phyloP scores from a whole-genome alignment of 2,888 invertebrate species.

The Gibbula magus region DNA sequence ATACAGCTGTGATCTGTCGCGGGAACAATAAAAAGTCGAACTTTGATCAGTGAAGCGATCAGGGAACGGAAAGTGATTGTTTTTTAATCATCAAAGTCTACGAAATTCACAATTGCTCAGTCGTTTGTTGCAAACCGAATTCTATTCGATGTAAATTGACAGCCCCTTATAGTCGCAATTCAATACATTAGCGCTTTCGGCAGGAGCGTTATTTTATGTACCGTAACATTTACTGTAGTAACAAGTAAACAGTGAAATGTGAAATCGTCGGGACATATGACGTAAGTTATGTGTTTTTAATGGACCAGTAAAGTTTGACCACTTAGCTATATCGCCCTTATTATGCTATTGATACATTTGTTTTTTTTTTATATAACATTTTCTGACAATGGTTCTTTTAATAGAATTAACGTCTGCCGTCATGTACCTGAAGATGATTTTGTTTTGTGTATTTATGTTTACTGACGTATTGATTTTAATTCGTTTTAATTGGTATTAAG shows the following conservation, averaged over 20 bases:
- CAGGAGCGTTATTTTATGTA: background rate
- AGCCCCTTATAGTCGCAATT: background rate
- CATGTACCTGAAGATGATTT: too few relatives aligned
- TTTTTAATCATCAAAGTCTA: background rate
- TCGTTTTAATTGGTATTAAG: too few relatives aligned
- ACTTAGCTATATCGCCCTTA: too few relatives aligned
- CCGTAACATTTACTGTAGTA: too few relatives aligned
- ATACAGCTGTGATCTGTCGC: conserved; percentile 8
- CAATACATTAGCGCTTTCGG: background rate
- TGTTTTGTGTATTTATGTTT: too few relatives aligned
- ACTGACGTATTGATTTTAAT: too few relatives aligned
- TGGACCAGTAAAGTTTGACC: background rate
- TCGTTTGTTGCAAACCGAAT: background rate
- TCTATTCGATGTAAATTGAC: background rate
- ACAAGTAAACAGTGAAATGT: too few relatives aligned
- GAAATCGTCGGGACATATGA: background rate
- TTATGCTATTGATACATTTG: too few relatives aligned
- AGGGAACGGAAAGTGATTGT: background rate
- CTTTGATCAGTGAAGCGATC: conserved; percentile 1
- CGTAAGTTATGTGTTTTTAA: background rate
- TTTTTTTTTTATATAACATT: too few relatives aligned
- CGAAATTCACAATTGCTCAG: background rate
- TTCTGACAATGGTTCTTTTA: too few relatives aligned
- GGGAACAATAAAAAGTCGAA: conserved; percentile 14
- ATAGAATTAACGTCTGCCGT: too few relatives aligned